Conservation (phyloP, 1,140 invertebrate species). For the Oscheius sp. region DNA sequence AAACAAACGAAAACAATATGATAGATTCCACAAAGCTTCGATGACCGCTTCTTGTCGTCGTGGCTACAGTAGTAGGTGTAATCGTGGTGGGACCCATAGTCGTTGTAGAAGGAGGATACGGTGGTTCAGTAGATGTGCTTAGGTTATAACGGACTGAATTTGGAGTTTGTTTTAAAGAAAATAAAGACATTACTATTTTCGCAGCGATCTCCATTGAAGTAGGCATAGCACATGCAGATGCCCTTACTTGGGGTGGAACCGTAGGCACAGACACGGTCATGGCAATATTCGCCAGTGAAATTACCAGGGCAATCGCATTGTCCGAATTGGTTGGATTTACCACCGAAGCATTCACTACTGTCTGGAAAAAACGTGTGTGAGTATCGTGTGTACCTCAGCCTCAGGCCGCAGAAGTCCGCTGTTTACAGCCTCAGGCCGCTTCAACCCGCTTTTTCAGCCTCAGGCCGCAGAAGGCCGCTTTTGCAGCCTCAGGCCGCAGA, state of each 20-base stretch:
- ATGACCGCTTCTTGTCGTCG: no score
- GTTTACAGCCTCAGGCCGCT: no score
- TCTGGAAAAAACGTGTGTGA: no score
- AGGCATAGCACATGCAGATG: not conserved
- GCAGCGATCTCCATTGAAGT: not conserved
- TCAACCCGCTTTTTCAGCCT: no score
- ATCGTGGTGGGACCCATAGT: not conserved
- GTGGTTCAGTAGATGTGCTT: not conserved
- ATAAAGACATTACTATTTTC: not conserved
- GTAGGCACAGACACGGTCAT: not conserved
- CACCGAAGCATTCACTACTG: not conserved
- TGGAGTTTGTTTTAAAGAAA: not conserved
- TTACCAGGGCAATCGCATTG: not conserved
- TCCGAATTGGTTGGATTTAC: not conserved
- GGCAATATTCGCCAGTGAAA: slow-evolving; percentile 1
- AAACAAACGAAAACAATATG: no score
- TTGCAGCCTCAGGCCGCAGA: no score
- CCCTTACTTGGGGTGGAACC: not conserved
- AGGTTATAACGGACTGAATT: not conserved
- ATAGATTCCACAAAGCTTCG: no score
- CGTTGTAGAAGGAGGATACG: not conserved
- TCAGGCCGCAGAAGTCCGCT: no score
- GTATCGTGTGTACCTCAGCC: no score
- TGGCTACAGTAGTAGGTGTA: no score
- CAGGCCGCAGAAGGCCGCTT: no score